A percentile compares a stretch with the other conserved stretches of the same genome.
phyloP scores from a whole-genome alignment of 1,140 invertebrate genomes.

The Nasonia giraulti region DNA sequence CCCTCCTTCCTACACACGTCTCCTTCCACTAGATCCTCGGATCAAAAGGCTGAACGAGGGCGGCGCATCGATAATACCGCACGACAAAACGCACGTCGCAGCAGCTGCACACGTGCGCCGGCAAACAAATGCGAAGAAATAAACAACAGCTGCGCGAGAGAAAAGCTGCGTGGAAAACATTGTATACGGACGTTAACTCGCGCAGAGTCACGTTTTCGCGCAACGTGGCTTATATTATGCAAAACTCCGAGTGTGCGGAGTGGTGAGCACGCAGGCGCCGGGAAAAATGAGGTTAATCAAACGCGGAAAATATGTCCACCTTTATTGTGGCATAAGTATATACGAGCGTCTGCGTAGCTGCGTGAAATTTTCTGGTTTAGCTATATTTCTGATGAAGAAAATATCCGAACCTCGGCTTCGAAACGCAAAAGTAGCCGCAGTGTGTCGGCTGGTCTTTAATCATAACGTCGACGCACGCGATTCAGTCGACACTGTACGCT shows the following conservation, averaged over 20 bases:
- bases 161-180: background rate
- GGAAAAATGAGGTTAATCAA: slow-evolving; percentile 8
- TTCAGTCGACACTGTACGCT: slow-evolving; percentile 5
- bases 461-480: slow-evolving; percentile 6
- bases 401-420: no score
- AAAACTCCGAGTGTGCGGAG: background rate
- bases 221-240: slow-evolving; percentile 27
- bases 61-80: background rate
- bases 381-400: no score
- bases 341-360: no score
- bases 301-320: background rate
- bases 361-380: no score
- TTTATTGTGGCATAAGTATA: background rate
- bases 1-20: background rate
- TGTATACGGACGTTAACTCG: background rate
- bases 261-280: background rate
- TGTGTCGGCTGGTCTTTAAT: slow-evolving; percentile 11
- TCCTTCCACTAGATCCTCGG: background rate
- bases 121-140: background rate
- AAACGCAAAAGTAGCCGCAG: no score
- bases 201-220: slow-evolving; percentile 23
- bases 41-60: background rate
- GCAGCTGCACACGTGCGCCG: background rate
- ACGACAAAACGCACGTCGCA: background rate
- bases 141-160: slow-evolving; percentile 12